phyloP scores from a whole-genome alignment of 2,113 vertebrate species.

The Catharus fuscescens region DNA sequence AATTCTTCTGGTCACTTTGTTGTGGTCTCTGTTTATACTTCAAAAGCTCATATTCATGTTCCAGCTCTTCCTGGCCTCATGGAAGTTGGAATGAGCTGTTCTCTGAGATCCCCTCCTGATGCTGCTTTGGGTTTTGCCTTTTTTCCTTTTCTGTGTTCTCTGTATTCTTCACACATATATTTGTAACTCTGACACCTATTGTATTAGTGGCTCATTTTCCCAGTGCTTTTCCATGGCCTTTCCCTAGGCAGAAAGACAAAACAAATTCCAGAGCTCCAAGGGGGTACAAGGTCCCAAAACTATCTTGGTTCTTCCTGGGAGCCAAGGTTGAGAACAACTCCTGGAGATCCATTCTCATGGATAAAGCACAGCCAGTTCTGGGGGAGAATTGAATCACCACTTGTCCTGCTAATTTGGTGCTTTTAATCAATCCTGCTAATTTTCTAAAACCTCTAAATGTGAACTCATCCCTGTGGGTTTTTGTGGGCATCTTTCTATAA shows the following conservation, averaged over 20 bases:
- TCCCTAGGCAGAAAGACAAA: not conserved
- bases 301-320: not conserved
- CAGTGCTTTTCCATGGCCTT: not conserved
- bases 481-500: not conserved
- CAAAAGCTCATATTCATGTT: not conserved
- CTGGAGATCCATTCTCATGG: not conserved
- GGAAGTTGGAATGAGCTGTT: not conserved
- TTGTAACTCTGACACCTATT: not conserved
- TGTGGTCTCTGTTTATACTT: conserved; percentile 15
- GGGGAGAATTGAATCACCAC: not conserved
- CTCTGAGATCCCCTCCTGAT: not conserved
- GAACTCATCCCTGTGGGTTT: not conserved
- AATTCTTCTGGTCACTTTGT: conserved; percentile 8
- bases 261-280: not conserved
- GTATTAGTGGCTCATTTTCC: not conserved
- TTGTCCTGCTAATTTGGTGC: not conserved
- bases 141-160: not conserved
- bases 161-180: not conserved
- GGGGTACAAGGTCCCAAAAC: not conserved
- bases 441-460: not conserved
- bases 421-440: not conserved
- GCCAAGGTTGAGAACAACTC: not conserved
- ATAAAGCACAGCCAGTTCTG: not conserved
- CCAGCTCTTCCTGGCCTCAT: not conserved
- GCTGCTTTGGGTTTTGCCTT: not conserved